phyloP scores from a whole-genome alignment of 2,797 vertebrate species.

The Myoxocephalus aenaeus region DNA sequence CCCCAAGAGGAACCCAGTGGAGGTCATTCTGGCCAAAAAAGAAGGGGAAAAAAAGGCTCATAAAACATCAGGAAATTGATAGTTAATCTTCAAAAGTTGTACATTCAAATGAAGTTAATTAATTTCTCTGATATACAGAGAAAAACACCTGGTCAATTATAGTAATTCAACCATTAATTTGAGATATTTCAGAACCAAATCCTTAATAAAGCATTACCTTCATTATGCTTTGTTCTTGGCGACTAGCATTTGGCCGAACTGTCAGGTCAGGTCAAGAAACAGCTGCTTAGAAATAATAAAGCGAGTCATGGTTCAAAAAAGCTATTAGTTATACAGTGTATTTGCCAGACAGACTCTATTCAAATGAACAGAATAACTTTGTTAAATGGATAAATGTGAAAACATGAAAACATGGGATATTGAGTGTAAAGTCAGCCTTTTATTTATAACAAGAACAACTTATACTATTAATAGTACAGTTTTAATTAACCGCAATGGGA shows the following conservation, averaged over 20 bases:
- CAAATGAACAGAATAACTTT: constrained; percentile 24
- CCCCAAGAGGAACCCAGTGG: not conserved
- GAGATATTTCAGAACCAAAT: not conserved
- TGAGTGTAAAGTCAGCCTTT: not conserved
- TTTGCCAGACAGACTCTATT: constrained; percentile 14
- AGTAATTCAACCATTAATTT: constrained; percentile 12
- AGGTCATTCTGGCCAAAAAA: not conserved
- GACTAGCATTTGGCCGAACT: constrained; percentile 14
- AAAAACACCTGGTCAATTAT: constrained; percentile 39
- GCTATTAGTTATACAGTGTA: constrained; percentile 21
- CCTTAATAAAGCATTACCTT: constrained; percentile 11
- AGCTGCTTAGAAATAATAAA: constrained; percentile 48
- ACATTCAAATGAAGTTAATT: constrained; percentile 14
- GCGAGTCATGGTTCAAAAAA: constrained; percentile 16
- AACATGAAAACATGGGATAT: not conserved
- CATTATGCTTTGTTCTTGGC: constrained; percentile 1
- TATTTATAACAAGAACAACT: not conserved
- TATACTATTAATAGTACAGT: no score
- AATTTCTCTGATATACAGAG: constrained; percentile 10
- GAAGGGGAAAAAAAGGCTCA: not conserved
- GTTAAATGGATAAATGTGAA: not conserved
- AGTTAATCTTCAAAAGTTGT: constrained; percentile 37
- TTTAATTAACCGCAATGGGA: not conserved
- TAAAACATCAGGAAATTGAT: constrained; percentile 43
- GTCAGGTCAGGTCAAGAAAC: constrained; percentile 44